phyloP scores from a whole-genome alignment of 2,888 invertebrate genomes.

The Saturnia japonica region DNA sequence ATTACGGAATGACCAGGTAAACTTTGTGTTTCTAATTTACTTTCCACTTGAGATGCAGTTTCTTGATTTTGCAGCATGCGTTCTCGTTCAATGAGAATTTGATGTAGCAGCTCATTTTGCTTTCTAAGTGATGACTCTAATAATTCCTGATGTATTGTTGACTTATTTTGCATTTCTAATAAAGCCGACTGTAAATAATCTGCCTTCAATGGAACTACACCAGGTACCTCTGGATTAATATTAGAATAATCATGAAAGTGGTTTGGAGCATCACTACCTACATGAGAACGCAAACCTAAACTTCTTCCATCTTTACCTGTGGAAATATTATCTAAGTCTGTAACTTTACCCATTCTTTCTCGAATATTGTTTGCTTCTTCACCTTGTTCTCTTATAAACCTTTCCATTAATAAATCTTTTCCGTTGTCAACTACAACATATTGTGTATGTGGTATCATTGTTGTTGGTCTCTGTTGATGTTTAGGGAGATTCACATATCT shows the following conservation, averaged over 20 bases:
- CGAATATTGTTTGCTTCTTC: slow-evolving; percentile 84
- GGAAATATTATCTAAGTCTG: slow-evolving; percentile 73
- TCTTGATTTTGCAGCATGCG: slow-evolving; percentile 82
- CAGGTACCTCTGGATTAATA: slow-evolving; percentile 59
- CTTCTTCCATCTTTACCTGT: slow-evolving; percentile 78
- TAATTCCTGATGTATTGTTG: slow-evolving; percentile 83
- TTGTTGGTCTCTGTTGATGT: slow-evolving; percentile 78
- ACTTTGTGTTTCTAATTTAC: slow-evolving; percentile 90
- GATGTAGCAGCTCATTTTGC: slow-evolving; percentile 88
- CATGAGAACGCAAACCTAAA: slow-evolving; percentile 66
- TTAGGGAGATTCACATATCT: slow-evolving; percentile 82
- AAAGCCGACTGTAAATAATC: slow-evolving; percentile 70
- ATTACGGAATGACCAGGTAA: slow-evolving; percentile 88
- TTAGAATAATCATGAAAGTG: slow-evolving; percentile 65
- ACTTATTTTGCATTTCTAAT: slow-evolving; percentile 79
- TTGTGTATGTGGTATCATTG: slow-evolving; percentile 82
- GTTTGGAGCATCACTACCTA: slow-evolving; percentile 54
- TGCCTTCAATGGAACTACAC: slow-evolving; percentile 69
- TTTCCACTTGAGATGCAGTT: slow-evolving; percentile 81
- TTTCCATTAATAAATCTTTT: slow-evolving; percentile 91
- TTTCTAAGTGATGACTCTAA: slow-evolving; percentile 86
- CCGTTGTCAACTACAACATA: slow-evolving; percentile 87
- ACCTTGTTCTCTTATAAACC: slow-evolving; percentile 92
- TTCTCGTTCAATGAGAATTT: slow-evolving; percentile 88
- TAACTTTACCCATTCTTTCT: slow-evolving; percentile 69